These are phyloP conservation scores for Harpegnathos saltator DNA, from an alignment of 1,140 invertebrate genomes.

Conservation along the genomic window DNA sequence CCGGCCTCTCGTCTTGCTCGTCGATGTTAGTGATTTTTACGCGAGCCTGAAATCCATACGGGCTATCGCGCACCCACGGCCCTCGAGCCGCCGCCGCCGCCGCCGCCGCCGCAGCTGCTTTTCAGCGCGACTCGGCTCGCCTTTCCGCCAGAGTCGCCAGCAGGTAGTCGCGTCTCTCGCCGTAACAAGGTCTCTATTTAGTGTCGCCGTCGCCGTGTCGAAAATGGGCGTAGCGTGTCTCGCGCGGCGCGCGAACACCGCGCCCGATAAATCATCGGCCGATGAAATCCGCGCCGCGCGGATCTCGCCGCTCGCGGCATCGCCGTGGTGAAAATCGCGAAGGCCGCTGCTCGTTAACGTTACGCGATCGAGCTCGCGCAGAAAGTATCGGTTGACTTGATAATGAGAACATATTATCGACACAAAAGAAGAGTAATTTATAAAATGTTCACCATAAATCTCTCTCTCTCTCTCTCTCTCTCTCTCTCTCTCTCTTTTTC, in stretches of 20 bases:
- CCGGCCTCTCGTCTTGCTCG: not conserved
- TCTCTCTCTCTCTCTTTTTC: too few relatives aligned
- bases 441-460: not conserved
- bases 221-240: conserved; percentile 25
- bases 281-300: not conserved
- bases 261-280: conserved; percentile 7
- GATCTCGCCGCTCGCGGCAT: not conserved
- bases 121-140: conserved; percentile 17
- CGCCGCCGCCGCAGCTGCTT: conserved; percentile 17
- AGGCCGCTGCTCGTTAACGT: too few relatives aligned
- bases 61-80: conserved; percentile 12
- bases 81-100: conserved; percentile 25
- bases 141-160: conserved; percentile 38
- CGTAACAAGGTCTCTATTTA: conserved; percentile 58
- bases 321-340: not conserved
- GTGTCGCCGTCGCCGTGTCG: not conserved
- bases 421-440: too few relatives aligned
- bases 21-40: conserved; percentile 68
- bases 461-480: too few relatives aligned
- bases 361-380: too few relatives aligned
- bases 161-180: not conserved
- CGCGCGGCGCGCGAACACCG: not conserved
- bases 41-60: conserved; percentile 55
- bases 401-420: too few relatives aligned
- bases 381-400: too few relatives aligned